phyloP scores from a whole-genome alignment of 1,140 invertebrate genomes.

The Drosophila subobscura region DNA sequence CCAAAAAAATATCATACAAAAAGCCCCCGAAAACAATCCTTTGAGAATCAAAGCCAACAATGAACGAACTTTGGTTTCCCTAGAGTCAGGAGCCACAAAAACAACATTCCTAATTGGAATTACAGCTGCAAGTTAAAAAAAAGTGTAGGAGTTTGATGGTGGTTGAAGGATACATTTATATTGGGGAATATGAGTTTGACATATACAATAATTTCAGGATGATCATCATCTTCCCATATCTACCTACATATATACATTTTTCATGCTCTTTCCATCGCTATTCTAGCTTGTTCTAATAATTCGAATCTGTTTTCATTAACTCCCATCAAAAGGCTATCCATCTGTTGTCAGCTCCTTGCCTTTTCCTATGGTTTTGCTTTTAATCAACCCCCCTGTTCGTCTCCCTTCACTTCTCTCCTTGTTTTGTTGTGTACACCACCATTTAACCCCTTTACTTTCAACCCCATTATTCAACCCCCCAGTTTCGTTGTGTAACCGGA shows the following conservation, averaged over 20 bases:
- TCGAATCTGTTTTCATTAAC: constrained; percentile 17
- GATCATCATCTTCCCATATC: no score
- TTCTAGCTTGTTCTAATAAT: background rate
- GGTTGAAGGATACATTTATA: no score
- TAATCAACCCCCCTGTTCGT: constrained; percentile 8
- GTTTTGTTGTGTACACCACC: background rate
- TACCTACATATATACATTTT: no score
- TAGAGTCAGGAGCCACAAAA: constrained; percentile 7
- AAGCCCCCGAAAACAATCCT: constrained; percentile 18
- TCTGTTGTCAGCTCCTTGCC: no score
- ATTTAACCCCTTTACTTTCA: background rate
- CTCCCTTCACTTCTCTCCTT: background rate
- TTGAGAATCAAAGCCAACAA: constrained; percentile 36
- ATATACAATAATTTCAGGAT: no score
- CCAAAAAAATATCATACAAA: constrained; percentile 21
- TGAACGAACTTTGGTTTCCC: constrained; percentile 51
- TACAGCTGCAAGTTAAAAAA: no score
- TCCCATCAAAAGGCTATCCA: background rate
- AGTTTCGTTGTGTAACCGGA: background rate
- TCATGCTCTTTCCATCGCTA: no score
- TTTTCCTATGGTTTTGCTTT: background rate
- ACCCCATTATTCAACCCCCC: no score
- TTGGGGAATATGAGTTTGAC: no score
- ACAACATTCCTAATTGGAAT: no score
- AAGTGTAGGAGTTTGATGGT: no score